Evolutionary conservation across 2,797 vertebrate species (phyloP).

Genomic region (Lophius americanus): DNA sequence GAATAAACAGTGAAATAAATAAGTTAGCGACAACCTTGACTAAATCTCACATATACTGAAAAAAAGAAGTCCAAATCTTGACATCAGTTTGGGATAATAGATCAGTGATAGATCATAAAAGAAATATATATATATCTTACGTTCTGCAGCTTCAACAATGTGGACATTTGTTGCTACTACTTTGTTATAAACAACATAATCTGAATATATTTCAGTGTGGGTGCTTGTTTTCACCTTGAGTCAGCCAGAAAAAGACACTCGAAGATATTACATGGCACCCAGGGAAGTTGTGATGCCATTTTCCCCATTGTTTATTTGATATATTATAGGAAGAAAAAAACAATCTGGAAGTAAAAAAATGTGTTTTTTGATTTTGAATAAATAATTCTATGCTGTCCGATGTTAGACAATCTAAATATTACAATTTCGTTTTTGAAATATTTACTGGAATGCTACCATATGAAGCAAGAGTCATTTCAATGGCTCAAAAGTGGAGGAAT

Average conservation of each 20-base stretch:
- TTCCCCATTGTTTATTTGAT: neutral
- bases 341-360: neutral
- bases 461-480: neutral
- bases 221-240: neutral
- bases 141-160: neutral
- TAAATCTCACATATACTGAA: neutral
- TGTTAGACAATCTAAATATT: no score
- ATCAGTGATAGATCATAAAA: no score
- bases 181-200: no score
- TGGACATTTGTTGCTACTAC: neutral
- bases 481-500: constrained; percentile 2
- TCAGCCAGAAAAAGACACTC: neutral
- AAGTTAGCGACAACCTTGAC: neutral
- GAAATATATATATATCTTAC: neutral
- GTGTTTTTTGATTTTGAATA: neutral
- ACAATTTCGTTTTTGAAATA: neutral
- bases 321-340: neutral
- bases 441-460: neutral
- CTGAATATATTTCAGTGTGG: neutral
- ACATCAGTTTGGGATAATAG: neutral
- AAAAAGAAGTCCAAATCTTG: neutral
- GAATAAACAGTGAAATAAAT: neutral
- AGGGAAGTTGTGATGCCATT: neutral
- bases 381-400: neutral
- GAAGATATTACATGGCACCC: neutral